phyloP scores from a whole-genome alignment of 53 echinoderm and acorn worm genomes.

The Henricia sp. region DNA sequence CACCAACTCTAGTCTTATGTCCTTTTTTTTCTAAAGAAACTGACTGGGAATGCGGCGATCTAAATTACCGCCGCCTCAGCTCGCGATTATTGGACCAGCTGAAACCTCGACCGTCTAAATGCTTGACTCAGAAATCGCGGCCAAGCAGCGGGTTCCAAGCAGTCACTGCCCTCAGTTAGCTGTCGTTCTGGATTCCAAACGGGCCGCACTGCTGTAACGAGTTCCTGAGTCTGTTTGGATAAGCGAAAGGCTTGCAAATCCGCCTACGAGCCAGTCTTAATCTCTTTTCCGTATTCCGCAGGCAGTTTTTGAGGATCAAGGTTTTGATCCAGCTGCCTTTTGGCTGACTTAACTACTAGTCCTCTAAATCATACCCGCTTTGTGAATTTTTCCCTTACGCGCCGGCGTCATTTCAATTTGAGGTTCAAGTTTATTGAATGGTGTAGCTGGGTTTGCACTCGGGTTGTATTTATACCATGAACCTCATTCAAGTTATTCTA shows the following conservation, averaged over 20 bases:
- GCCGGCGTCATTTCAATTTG: background rate
- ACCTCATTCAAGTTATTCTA: background rate
- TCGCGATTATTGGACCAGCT: conserved; percentile 16
- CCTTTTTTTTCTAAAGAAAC: background rate
- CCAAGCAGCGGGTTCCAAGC: background rate
- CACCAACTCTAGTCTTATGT: conserved; percentile 15
- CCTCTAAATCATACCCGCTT: background rate
- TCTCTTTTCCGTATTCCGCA: background rate
- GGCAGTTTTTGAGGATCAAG: conserved; percentile 32
- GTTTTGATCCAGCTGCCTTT: conserved; percentile 32
- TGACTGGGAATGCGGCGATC: background rate
- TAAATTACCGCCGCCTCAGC: background rate
- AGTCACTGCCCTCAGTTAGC: conserved; percentile 5
- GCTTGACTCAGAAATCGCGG: conserved; percentile 18
- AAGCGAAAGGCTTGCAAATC: background rate
- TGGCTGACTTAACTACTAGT: conserved; percentile 28
- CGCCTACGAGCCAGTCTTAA: background rate
- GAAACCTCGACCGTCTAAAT: background rate
- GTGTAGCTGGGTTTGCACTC: conserved; percentile 6
- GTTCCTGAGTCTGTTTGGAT: conserved; percentile 8
- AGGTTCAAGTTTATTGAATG: background rate
- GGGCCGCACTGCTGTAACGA: background rate
- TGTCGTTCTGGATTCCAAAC: background rate
- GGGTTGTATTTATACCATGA: background rate
- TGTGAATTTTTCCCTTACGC: background rate